Percentiles rank a stretch among this genome's conserved stretches.
Conservation (phyloP, 2,888 invertebrate species). For the Rotaria magnacalcarata region DNA sequence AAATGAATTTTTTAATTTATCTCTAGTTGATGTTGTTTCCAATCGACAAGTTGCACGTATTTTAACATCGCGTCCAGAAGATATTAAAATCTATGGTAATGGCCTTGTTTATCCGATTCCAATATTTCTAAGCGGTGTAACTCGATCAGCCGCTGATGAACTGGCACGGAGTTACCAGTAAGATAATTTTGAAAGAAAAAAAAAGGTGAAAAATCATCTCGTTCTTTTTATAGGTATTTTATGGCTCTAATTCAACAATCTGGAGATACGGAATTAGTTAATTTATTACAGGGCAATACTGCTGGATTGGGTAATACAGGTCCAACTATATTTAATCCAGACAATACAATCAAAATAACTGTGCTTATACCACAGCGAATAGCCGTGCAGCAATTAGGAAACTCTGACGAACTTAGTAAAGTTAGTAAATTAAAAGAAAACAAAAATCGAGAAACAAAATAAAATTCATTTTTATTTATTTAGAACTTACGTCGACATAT, state of each 20-base stretch:
- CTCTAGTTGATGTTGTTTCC: background rate
- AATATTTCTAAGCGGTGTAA: background rate
- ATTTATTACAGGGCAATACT: background rate
- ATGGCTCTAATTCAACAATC: conserved; percentile 19
- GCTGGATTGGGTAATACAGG: conserved; percentile 6
- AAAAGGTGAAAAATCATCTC: background rate
- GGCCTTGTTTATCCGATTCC: background rate
- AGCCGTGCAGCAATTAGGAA: background rate
- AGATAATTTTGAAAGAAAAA: background rate
- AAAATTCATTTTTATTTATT: background rate
- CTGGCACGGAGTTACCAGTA: conserved; percentile 19
- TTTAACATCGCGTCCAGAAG: background rate
- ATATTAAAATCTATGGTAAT: conserved; percentile 29
- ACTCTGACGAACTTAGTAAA: background rate
- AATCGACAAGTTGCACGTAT: conserved; percentile 15
- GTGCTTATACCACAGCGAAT: conserved; percentile 15
- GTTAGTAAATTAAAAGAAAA: background rate
- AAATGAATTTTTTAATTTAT: background rate
- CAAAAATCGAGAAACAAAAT: background rate
- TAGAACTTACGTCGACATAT: conserved; percentile 28
- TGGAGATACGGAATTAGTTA: conserved; percentile 19
- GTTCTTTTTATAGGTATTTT: background rate
- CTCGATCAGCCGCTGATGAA: conserved; percentile 32
- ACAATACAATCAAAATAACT: background rate
- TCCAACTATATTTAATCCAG: background rate